Conservation (phyloP, 2,888 invertebrate genomes). For the Agrotis ipsilon region DNA sequence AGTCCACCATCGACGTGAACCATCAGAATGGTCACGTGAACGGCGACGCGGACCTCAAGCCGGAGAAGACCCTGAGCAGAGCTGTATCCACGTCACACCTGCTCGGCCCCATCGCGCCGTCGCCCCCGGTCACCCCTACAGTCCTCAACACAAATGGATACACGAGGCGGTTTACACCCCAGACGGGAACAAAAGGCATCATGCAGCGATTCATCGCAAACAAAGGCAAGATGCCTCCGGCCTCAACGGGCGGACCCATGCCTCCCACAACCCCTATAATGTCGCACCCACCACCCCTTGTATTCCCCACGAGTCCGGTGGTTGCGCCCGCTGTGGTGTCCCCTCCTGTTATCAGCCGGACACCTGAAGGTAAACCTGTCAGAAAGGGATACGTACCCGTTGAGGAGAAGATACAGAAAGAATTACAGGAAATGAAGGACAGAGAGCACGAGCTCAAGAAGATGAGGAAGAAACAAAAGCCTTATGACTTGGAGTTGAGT, state of each 20-base stretch:
- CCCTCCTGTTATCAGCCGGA: conserved; percentile 89
- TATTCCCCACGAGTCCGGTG: conserved; percentile 79
- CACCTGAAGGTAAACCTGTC: conserved; percentile 92
- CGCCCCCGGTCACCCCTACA: conserved; percentile 80
- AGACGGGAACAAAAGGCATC: conserved; percentile 93
- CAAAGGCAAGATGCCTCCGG: conserved; percentile 92
- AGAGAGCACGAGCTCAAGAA: conserved; percentile 95
- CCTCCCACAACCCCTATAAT: conserved; percentile 75
- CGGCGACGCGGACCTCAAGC: conserved; percentile 78
- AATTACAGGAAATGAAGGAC: conserved; percentile 95
- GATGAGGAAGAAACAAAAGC: conserved; percentile 91
- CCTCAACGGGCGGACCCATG: conserved; percentile 72
- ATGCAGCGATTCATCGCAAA: conserved; percentile 97
- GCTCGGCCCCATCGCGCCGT: conserved; percentile 82
- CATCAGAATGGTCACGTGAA: conserved; percentile 86
- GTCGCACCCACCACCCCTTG: conserved; percentile 75
- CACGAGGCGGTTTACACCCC: conserved; percentile 92
- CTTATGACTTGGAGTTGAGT: conserved; percentile 92
- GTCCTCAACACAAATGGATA: conserved; percentile 87
- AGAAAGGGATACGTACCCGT: conserved; percentile 96
- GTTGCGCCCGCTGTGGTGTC: conserved; percentile 74
- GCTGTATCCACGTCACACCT: conserved; percentile 88
- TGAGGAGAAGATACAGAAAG: conserved; percentile 97
- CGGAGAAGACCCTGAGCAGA: conserved; percentile 79
- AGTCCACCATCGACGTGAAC: conserved; percentile 87